A percentile compares a stretch with the other conserved stretches of the same genome.
phyloP scores from a whole-genome alignment of 2,797 vertebrate genomes.

The Chlorospingus flavigularis region DNA sequence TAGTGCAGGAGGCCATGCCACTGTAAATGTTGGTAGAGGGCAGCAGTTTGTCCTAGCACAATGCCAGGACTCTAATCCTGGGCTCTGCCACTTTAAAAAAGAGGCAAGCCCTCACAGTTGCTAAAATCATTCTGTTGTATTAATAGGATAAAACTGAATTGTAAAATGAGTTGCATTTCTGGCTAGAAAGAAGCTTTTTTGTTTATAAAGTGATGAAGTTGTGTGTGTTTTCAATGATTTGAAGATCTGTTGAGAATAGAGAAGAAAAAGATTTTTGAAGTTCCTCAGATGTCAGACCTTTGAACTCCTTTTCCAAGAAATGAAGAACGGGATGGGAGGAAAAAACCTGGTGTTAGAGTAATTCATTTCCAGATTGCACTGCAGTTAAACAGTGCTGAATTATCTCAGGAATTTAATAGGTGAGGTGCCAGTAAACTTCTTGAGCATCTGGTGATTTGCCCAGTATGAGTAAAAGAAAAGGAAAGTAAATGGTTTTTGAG shows the following conservation, averaged over 20 bases:
- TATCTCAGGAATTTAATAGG: constrained; percentile 25
- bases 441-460: background rate
- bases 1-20: background rate
- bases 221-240: background rate
- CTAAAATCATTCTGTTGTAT: background rate
- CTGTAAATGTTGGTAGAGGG: background rate
- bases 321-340: background rate
- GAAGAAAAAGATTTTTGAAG: background rate
- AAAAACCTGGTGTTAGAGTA: background rate
- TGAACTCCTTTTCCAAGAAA: background rate
- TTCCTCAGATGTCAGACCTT: background rate
- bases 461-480: background rate
- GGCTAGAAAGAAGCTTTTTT: background rate
- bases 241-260: background rate
- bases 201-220: background rate
- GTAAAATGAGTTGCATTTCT: background rate
- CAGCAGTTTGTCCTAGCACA: background rate
- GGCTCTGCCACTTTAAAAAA: background rate
- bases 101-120: background rate
- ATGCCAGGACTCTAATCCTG: background rate
- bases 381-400: background rate
- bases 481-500: background rate
- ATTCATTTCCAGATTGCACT: background rate
- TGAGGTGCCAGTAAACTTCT: background rate
- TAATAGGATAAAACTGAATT: background rate